These are phyloP conservation scores for Coelinius sp. DNA, from an alignment of 2,888 invertebrate species.

Conservation along the genomic window DNA sequence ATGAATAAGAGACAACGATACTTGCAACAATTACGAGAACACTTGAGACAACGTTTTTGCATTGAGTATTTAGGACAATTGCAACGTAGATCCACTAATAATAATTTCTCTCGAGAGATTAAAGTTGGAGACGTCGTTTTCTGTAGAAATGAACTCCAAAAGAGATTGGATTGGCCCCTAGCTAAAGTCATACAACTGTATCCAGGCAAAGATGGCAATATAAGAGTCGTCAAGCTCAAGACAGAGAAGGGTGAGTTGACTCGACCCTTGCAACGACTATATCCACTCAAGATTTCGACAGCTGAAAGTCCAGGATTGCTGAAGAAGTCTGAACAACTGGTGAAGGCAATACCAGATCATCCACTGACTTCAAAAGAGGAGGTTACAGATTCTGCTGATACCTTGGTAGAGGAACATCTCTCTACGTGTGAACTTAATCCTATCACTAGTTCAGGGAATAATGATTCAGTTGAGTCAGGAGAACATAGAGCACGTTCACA, in stretches of 20 bases:
- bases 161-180: constrained; percentile 55
- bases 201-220: constrained; percentile 54
- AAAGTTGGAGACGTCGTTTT: constrained; percentile 55
- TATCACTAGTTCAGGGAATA: too few species aligned
- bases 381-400: too few species aligned
- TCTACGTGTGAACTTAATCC: too few species aligned
- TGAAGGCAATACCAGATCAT: too few species aligned
- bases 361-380: too few species aligned
- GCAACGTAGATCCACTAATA: constrained; percentile 43
- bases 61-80: constrained; percentile 45
- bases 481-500: too few species aligned
- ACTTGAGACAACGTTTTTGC: constrained; percentile 44
- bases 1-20: constrained; percentile 28
- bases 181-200: constrained; percentile 51
- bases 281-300: constrained; percentile 37
- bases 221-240: constrained; percentile 54
- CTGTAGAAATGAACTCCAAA: constrained; percentile 54
- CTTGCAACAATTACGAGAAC: constrained; percentile 37
- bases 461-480: too few species aligned
- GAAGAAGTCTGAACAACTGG: too few species aligned
- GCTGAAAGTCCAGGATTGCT: neutral
- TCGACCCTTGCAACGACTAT: constrained; percentile 47
- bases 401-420: too few species aligned
- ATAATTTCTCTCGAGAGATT: constrained; percentile 37
- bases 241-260: constrained; percentile 45